Percentiles rank a stretch among this genome's conserved stretches.
phyloP scores from a whole-genome alignment of 2,113 vertebrate genomes.

The Dermatemys mawii region DNA sequence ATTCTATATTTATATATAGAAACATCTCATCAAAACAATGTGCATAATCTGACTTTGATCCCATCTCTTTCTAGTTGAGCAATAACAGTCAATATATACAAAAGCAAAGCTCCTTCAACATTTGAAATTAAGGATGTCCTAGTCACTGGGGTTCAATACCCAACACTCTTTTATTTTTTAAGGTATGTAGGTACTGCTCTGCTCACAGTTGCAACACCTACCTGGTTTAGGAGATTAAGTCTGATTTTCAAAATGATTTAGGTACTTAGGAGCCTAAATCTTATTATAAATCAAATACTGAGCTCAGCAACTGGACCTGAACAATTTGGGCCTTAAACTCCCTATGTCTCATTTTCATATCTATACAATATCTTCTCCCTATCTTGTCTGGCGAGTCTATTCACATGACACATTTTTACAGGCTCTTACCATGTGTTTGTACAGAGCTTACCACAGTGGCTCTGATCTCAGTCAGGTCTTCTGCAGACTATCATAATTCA shows the following conservation, averaged over 20 bases:
- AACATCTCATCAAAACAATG: neutral
- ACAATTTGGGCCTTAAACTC: neutral
- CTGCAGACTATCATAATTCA: constrained; percentile 8
- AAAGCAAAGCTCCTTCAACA: accelerated
- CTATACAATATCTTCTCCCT: neutral
- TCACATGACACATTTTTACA: accelerated
- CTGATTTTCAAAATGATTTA: no score
- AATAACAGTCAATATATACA: neutral
- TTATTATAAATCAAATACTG: no score
- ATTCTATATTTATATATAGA: neutral
- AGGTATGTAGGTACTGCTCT: neutral
- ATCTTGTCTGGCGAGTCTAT: neutral
- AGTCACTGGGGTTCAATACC: neutral
- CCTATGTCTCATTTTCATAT: neutral
- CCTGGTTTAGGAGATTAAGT: neutral
- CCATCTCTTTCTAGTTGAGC: neutral
- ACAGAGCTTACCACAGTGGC: neutral
- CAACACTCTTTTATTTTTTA: neutral
- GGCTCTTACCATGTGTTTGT: neutral
- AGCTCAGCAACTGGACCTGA: neutral
- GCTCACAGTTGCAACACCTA: neutral
- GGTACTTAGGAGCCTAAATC: no score
- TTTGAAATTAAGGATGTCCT: neutral
- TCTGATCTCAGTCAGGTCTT: neutral
- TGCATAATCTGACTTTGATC: neutral